Evolutionary conservation across 2,888 invertebrate genomes (phyloP), one percentile per base, ranked within the genome.

Genomic region (Oxycera nigricornis): DNA sequence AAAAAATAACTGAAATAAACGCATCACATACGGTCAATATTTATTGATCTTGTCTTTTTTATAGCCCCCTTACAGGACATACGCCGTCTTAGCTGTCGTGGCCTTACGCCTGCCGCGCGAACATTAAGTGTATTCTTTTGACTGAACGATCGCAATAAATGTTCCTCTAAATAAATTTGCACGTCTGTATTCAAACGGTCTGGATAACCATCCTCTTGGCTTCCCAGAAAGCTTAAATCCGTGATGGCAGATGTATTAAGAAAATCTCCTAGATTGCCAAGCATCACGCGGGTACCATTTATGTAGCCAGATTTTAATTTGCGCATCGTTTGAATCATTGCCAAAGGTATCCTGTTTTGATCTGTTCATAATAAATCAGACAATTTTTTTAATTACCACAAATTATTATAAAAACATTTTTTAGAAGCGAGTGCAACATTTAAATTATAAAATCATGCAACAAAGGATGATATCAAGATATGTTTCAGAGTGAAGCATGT

Each of bases 251-350:
- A 98, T 0, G 99, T 99, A 81, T 93, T 97, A 74, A 98, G 87
- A 84, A 99, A 99, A 79, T 98, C 98, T 77, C 92, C 93, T 31
- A 99, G 87, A 83, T 94, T 93, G n/a, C 98, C 98, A 75, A 99
- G 87, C 74, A 97, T 95, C 0, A 99, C 98, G 80, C 98, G 90
- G 0, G 98, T 98, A n/a, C 98, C 99, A 82, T 97, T 97, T 72
- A 98, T 96, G 83, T 99, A 99, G 9, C 99, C 99, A 76, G 97
- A 97, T 85, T 97, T 97, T 2, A 99, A 87, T 86, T 99, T 99
- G 83, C 97, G 96, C 90, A 99, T 95, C 1, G 98, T 98, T 1
- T 97, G 96, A 79, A 98, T 92, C 91, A 99, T 95, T 0, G 97
- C 95, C 83, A 95, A 88, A 0, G 97, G 97, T 77, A 96, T 92